Evolutionary conservation across 2,797 vertebrate genomes (phyloP), one percentile per base, ranked within the genome.

Genomic region (Apogon hyalosoma): DNA sequence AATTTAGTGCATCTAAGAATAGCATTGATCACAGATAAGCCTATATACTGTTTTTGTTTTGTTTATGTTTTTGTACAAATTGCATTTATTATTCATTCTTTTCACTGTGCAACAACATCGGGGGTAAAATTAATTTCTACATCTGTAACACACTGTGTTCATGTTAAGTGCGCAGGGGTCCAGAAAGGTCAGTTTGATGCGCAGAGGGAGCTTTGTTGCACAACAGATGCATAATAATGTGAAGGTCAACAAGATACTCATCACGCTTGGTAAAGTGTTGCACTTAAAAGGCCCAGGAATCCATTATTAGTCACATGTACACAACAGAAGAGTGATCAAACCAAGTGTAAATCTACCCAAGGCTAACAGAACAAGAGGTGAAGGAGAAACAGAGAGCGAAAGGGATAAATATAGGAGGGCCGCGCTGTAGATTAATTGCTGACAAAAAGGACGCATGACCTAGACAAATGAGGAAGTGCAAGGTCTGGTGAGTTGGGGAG

Each of bases 381-480:
- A 93, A 91, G 89, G 88, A 89, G 88, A 89, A 86, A 76, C 79
- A 33, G 58, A 71, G 66, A 83, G 79, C 54, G 67, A 88, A 80
- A 83, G 80, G 83, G 87, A 88, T 88, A 89, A 86, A 92, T 87
- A 89, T 82, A 83, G 77, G 82, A 79, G 85, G 88, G 84, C 31
- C 79, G 73, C 28, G 82, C 82, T 69, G 79, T 82, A 90, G 88
- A 93, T 92, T 90, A 90, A 92, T 91, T 88, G 88, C 91, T 88
- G 89, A 92, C 89, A 90, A 89, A 91, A 90, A 88, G 81, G 86
- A 91, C 73, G 74, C 82, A 79, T 80, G 88, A 88, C 88, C 90
- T 78, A 88, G 87, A 92, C 87, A 90, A 92, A 90, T 86, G 87
- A 91, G 85, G 84, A 92, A 88, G 87, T 87, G 77, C 83, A 88